Percentiles rank a stretch among this genome's conserved stretches.
phyloP scores from a whole-genome alignment of 2,888 invertebrate species.

The Dexiosoma caninum region DNA sequence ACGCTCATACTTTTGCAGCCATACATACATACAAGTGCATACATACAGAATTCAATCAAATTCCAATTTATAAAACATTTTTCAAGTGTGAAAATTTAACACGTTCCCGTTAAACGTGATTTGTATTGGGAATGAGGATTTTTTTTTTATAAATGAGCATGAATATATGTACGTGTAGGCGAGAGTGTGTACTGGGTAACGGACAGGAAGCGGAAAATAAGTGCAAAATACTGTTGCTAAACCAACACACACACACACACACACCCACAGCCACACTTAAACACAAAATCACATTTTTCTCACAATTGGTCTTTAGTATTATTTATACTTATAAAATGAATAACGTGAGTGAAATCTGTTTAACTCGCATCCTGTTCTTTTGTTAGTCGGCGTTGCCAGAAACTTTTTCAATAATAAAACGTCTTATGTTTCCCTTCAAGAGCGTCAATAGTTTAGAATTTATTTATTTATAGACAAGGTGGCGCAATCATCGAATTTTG shows the following conservation, averaged over 20 bases:
- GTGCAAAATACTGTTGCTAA: constrained; percentile 52
- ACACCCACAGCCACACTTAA: not conserved
- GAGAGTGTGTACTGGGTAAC: constrained; percentile 7
- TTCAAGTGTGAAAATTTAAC: constrained; percentile 75
- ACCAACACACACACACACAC: not conserved
- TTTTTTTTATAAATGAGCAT: constrained; percentile 12
- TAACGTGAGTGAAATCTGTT: constrained; percentile 37
- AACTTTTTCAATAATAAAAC: too few species aligned
- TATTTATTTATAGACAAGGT: too few species aligned
- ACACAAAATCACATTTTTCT: not conserved
- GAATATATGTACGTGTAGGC: not conserved
- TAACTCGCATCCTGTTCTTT: not conserved
- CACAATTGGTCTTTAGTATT: not conserved
- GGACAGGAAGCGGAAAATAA: constrained; percentile 64
- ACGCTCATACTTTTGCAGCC: not conserved
- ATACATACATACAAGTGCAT: constrained; percentile 18
- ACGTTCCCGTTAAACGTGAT: constrained; percentile 71
- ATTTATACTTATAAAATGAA: constrained; percentile 42
- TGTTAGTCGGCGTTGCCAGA: too few species aligned
- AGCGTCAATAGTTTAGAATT: too few species aligned
- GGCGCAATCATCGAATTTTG: too few species aligned
- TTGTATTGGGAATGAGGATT: constrained; percentile 51
- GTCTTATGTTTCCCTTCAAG: too few species aligned
- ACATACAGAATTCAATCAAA: constrained; percentile 58
- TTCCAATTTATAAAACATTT: constrained; percentile 68